Evolutionary conservation across 2,113 vertebrate genomes (phyloP), one percentile per base, ranked within the genome.

Genomic region (Cnemophilus loriae): DNA sequence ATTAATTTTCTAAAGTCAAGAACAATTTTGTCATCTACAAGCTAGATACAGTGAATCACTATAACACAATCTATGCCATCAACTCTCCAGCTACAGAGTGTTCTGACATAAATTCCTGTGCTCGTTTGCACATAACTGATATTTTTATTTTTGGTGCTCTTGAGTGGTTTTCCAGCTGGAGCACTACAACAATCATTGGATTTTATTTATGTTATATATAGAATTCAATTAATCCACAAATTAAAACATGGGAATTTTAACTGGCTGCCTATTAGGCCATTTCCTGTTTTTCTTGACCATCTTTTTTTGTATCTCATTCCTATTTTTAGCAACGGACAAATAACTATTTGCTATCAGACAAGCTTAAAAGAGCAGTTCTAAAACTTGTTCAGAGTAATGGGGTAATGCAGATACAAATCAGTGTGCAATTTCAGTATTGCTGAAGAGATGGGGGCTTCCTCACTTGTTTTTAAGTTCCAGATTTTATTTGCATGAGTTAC

Each of bases 131-230:
- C 69, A 85, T 92, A 96, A 91, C 0, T 12, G 68, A 20, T 69
- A 46, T 76, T 88, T 95, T 74, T 88, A 49, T 46, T 88, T 94
- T 77, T 88, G 35, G 67, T 90, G n/a, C 12, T 86, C 68, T 95
- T 95, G 73, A 92, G 50, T 69, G 67, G 60, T 67, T 87, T 90
- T 64, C 52, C 55, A 71, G 88, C 47, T 88, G 39, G 6, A 85
- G 19, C 30, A 49, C 61, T 61, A 65, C 11, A 94, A 49, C 14
- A 84, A 60, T 78, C 0, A 2, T 20, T 89, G 64, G 19, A 85
- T 90, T 94, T 88, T 93, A 88, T 84, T 94, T 75, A 68, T 46
- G 50, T 90, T 61, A 50, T 90, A 96, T 92, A 86, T 63, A 81
- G 41, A 52, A 64, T 67, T 86, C 13, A 70, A 87, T 75, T 75